Percentiles rank a stretch among this genome's conserved stretches.
phyloP scores from a whole-genome alignment of 2,888 invertebrate genomes.

The Prenolepis imparis region DNA sequence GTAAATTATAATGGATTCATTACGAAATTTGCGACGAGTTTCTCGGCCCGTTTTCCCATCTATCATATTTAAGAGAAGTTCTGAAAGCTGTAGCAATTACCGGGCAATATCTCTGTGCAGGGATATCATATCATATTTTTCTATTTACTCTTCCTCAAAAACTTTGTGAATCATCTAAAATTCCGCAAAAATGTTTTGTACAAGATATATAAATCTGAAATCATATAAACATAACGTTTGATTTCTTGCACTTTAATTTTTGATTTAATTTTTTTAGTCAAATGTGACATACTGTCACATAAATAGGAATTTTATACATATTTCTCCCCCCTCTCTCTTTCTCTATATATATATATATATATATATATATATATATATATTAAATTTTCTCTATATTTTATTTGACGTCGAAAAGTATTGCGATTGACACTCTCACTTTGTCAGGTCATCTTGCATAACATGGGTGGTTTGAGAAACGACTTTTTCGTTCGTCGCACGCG shows the following conservation, averaged over 20 bases:
- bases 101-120: conserved; percentile 46
- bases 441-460: conserved; percentile 13
- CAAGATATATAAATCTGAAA: neutral
- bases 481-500: conserved; percentile 38
- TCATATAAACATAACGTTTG: neutral
- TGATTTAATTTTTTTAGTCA: conserved; percentile 17
- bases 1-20: conserved; percentile 63
- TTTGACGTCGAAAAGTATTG: neutral
- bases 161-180: neutral
- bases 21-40: conserved; percentile 35
- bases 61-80: conserved; percentile 33
- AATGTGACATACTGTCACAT: neutral
- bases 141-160: conserved; percentile 13
- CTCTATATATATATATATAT: neutral
- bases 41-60: conserved; percentile 40
- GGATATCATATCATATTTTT: conserved; percentile 21
- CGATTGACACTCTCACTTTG: conserved; percentile 13
- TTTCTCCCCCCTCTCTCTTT: too few species aligned
- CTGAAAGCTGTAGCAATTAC: conserved; percentile 35
- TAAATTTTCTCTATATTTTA: neutral
- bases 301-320: conserved; percentile 1
- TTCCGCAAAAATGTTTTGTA: neutral
- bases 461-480: conserved; percentile 52
- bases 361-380: neutral
- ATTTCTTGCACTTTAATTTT: neutral